Conservation (phyloP, 2,888 invertebrate species). For the Limnephilus rhombicus region DNA sequence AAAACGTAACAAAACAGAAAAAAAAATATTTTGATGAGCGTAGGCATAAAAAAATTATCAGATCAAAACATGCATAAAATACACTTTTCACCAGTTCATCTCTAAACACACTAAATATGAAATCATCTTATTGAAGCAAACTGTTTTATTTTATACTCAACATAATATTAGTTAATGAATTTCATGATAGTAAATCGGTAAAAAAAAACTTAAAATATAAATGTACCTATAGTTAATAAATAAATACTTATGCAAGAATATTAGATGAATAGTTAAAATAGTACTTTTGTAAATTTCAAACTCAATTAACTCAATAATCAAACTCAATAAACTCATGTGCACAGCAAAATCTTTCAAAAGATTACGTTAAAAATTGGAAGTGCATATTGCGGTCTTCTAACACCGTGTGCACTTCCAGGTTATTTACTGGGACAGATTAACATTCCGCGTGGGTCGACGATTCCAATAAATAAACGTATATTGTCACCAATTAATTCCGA, state of each 20-base stretch:
- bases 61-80: not conserved
- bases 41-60: too few species aligned
- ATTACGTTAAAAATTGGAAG: not conserved
- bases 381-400: not conserved
- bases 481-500: conserved; percentile 17
- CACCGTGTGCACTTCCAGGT: not conserved
- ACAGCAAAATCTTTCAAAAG: not conserved
- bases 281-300: not conserved
- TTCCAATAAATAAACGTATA: conserved; percentile 8
- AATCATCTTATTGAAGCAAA: not conserved
- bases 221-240: not conserved
- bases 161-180: not conserved
- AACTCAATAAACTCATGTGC: not conserved
- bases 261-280: too few species aligned
- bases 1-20: not conserved
- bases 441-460: not conserved
- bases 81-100: too few species aligned
- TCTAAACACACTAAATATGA: not conserved
- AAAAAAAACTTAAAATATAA: not conserved
- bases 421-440: not conserved
- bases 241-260: not conserved
- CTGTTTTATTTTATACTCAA: too few species aligned
- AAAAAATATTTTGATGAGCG: not conserved
- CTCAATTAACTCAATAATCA: too few species aligned
- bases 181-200: not conserved